These are phyloP conservation scores for Spilarctia lutea DNA, from an alignment of 2,888 invertebrate species.

Conservation along the genomic window DNA sequence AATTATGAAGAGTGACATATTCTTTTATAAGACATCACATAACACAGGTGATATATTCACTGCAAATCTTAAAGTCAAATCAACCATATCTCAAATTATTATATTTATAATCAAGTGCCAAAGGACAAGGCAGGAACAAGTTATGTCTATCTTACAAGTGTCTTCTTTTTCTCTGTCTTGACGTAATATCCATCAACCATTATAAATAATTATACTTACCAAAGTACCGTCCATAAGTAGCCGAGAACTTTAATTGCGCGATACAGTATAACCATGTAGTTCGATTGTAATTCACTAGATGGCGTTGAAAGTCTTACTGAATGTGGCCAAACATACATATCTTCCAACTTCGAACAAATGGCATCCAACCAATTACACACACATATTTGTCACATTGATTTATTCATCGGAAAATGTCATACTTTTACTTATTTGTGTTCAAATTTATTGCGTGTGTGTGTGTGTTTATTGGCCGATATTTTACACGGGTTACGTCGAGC, in stretches of 20 bases:
- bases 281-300: neutral
- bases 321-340: neutral
- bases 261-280: neutral
- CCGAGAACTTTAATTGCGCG: neutral
- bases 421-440: constrained; percentile 28
- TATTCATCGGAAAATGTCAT: constrained; percentile 33
- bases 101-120: too few relatives aligned
- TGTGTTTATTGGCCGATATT: constrained; percentile 51
- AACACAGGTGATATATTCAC: neutral
- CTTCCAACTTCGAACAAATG: constrained; percentile 21
- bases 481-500: constrained; percentile 30
- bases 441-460: constrained; percentile 48
- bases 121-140: too few relatives aligned
- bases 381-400: constrained; percentile 37
- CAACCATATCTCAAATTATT: too few relatives aligned
- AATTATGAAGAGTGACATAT: too few relatives aligned
- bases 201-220: too few relatives aligned
- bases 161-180: too few relatives aligned
- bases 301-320: neutral
- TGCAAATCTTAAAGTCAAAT: neutral
- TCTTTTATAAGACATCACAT: neutral
- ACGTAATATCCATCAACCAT: too few relatives aligned
- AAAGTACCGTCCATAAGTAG: too few relatives aligned
- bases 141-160: too few relatives aligned
- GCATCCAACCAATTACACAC: constrained; percentile 29